Base-by-base conservation (phyloP, 2,113 vertebrate species). In the Bothrops jararaca region DNA sequence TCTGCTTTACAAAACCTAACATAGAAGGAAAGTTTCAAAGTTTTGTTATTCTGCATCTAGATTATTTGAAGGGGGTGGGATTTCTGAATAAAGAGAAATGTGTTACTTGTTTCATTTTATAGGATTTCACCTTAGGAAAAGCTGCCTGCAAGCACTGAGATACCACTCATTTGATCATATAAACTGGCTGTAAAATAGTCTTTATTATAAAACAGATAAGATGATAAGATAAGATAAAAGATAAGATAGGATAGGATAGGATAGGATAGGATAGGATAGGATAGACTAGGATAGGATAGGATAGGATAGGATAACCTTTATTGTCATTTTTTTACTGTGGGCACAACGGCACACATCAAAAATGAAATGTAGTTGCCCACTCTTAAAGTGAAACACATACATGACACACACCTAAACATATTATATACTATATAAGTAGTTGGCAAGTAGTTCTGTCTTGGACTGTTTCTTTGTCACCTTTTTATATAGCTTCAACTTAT, bases 401-500 rank as follows among this genome's bases (percentile, higher is more conserved):
- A 48, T 48, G 5, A 48, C 45, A 48, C 5, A 48, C 45, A 7
- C 45, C 45, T 48, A 48, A 48, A 48, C 5, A 48, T 48, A 48
- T 5, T 48, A 48, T 48, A 48, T 48, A 48, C 1, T 48, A 48
- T 48, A 6, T 45, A 45, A 52, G 39, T 18, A 50, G 11, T 26
- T 86, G 85, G 23, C 45, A 50, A 50, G 48, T 50, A 50, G n/a
- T 89, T 74, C 13, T 22, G n/a, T 7, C 12, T 20, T 45, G 26
- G 5, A 20, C 56, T 54, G 1, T 89, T 26, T 56, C n/a, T 52
- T 1, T 11, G 23, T 69, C 56, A 39, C 24, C 3, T 64, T 96
- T 93, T n/a, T 92, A 54, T 64, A 20, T 92, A 23, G 89, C 29
- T 23, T 91, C 92, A 90, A 48, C 29, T 86, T 20, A 60, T 29